phyloP scores from a whole-genome alignment of 1,140 invertebrate genomes.

The Drosophila santomea region DNA sequence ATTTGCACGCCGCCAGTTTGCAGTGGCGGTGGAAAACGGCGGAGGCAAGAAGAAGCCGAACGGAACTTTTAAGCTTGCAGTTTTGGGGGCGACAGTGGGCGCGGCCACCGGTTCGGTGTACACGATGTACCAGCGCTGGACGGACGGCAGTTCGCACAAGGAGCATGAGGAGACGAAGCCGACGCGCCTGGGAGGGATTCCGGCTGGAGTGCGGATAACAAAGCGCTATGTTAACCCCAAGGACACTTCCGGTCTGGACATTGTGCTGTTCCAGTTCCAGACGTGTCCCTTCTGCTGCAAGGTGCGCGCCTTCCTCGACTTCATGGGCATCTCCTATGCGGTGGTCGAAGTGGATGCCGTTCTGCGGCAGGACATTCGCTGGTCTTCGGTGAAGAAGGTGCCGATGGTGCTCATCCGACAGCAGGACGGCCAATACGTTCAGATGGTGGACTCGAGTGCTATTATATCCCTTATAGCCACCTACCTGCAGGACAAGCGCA shows the following conservation, averaged over 20 bases:
- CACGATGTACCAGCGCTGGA: conserved; percentile 65
- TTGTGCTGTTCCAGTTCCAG: conserved; percentile 97
- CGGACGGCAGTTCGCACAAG: conserved; percentile 68
- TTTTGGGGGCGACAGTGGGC: conserved; percentile 86
- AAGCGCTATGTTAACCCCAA: conserved; percentile 87
- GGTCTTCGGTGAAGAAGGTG: conserved; percentile 98
- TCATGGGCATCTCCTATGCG: conserved; percentile 97
- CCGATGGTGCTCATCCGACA: conserved; percentile 95
- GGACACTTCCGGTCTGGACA: conserved; percentile 91
- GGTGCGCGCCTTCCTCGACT: conserved; percentile 97
- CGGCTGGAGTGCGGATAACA: conserved; percentile 85
- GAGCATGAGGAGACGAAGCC: conserved; percentile 80
- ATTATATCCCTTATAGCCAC: conserved; percentile 96
- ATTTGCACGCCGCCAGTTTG: conserved; percentile 47
- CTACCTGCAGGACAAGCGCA: conserved; percentile 88
- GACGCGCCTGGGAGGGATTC: conserved; percentile 85
- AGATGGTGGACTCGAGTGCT: conserved; percentile 96
- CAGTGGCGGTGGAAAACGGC: conserved; percentile 20
- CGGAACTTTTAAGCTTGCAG: conserved; percentile 85
- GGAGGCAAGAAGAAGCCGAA: conserved; percentile 28
- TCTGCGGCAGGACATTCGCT: conserved; percentile 94
- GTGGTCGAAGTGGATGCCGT: conserved; percentile 96
- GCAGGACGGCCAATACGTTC: conserved; percentile 90
- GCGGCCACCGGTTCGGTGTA: conserved; percentile 80
- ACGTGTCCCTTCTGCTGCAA: conserved; percentile 99